Conservation (phyloP, 2,797 vertebrate species). For the Halcyon smyrnensis region DNA sequence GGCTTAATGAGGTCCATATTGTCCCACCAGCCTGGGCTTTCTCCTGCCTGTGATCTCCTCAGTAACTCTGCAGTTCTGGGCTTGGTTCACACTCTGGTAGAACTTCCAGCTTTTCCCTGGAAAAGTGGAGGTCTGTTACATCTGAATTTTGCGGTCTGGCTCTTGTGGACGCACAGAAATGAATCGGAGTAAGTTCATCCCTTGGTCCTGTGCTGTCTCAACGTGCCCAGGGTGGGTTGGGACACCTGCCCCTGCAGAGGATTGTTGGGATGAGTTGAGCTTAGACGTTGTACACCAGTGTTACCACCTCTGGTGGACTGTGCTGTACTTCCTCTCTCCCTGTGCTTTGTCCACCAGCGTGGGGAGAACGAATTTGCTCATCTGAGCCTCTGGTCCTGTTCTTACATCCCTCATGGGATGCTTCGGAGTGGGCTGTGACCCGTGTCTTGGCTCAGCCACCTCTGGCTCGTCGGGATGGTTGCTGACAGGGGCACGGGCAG, state of each 20-base stretch:
- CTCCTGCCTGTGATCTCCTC: background rate
- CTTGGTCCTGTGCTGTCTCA: background rate
- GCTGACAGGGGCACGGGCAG: background rate
- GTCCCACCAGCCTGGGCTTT: background rate
- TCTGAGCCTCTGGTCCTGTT: background rate
- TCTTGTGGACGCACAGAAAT: background rate
- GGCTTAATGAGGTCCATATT: background rate
- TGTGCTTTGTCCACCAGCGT: background rate
- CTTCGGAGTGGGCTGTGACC: background rate
- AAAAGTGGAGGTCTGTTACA: background rate
- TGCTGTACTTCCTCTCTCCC: background rate
- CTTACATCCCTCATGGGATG: accelerated
- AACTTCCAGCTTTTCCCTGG: background rate
- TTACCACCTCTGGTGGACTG: accelerated
- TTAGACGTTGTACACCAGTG: background rate
- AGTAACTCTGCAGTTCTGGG: accelerated
- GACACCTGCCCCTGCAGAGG: background rate
- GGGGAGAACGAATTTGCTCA: accelerated
- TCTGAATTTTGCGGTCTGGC: background rate
- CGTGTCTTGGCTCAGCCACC: background rate
- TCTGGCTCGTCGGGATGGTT: background rate
- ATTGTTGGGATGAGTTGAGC: background rate
- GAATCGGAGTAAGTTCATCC: background rate
- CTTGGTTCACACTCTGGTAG: background rate
- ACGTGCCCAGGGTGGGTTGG: background rate